Evolutionary conservation across 2,113 vertebrate genomes (phyloP).

Genomic region (Nipponia nippon): DNA sequence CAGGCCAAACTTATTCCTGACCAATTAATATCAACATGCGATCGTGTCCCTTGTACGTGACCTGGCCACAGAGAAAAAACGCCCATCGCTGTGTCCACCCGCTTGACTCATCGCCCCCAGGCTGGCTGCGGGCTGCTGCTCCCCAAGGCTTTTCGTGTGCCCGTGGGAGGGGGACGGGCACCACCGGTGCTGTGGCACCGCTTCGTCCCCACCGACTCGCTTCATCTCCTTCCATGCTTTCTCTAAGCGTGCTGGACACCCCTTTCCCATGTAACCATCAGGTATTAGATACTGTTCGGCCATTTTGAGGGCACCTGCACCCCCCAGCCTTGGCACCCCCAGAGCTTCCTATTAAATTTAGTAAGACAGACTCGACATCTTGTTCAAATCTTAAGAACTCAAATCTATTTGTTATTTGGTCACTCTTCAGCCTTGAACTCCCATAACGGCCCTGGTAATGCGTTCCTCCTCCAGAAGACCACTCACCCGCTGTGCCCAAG

Average conservation of each 20-base stretch:
- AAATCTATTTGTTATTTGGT: fast-evolving
- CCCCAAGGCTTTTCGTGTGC: background rate
- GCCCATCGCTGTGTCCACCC: fast-evolving
- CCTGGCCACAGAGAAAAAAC: background rate
- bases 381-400: background rate
- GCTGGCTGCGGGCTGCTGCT: background rate
- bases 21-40: background rate
- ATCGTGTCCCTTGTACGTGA: background rate
- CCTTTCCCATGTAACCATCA: fast-evolving
- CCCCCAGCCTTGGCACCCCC: background rate
- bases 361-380: background rate
- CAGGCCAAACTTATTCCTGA: background rate
- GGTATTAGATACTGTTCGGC: no score
- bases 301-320: background rate
- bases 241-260: background rate
- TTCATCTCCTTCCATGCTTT: background rate
- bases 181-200: background rate
- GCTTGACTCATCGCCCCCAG: background rate
- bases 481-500: background rate
- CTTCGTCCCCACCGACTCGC: background rate
- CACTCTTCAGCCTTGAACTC: background rate
- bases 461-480: background rate
- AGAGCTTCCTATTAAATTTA: background rate
- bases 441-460: background rate
- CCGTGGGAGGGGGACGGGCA: fast-evolving